Conservation (phyloP, 2,113 vertebrate genomes). For the Megalops atlanticus region DNA sequence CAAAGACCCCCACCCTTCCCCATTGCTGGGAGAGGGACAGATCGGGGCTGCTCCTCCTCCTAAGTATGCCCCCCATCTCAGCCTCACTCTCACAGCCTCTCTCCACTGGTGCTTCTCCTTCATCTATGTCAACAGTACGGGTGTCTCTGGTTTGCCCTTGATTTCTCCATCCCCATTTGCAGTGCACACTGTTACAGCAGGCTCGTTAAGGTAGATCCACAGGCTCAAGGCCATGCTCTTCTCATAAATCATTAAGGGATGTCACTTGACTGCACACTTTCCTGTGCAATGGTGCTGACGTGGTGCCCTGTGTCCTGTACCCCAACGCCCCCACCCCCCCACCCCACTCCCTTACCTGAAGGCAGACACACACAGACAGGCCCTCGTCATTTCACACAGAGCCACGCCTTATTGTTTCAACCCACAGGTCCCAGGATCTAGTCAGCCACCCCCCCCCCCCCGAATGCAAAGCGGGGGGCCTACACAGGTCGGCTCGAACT, state of each 20-base stretch:
- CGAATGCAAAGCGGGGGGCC: background rate
- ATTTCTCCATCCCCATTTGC: constrained; percentile 43
- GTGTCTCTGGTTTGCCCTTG: constrained; percentile 18
- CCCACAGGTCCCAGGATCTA: constrained; percentile 6
- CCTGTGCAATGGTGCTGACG: constrained; percentile 33
- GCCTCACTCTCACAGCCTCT: constrained; percentile 13
- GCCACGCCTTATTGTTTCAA: constrained; percentile 38
- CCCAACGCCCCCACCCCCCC: background rate
- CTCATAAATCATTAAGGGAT: constrained; percentile 27
- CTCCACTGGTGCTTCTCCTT: constrained; percentile 39
- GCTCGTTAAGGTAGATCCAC: constrained; percentile 28
- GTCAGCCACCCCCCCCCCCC: background rate
- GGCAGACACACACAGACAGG: constrained; percentile 1
- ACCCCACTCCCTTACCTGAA: background rate
- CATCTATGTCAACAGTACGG: constrained; percentile 33
- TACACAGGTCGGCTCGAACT: no score
- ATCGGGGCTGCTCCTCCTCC: background rate
- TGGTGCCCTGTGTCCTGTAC: background rate
- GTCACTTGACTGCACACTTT: constrained; percentile 46
- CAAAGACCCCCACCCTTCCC: background rate
- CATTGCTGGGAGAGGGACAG: background rate
- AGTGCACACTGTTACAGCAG: constrained; percentile 51
- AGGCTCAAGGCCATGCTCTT: constrained; percentile 32
- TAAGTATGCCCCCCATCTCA: constrained; percentile 40
- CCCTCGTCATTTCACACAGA: constrained; percentile 15